Base-by-base conservation (phyloP, 1,140 invertebrate genomes). In the Thrips palmi region DNA sequence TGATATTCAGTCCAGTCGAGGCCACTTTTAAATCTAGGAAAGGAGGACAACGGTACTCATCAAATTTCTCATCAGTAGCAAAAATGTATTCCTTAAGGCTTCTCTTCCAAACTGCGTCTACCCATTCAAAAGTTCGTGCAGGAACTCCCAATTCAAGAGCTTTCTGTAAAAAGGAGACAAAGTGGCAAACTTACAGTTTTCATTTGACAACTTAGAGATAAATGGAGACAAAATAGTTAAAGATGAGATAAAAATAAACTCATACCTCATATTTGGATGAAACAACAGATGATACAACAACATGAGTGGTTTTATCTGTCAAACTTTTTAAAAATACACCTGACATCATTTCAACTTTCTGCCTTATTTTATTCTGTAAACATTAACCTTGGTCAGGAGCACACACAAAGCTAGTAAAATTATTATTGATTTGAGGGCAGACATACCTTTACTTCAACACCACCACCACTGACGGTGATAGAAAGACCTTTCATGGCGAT, bases 21-120 rank as follows among this genome's bases (percentile, higher is more conserved):
- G 77, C 84, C 7, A 89, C 69, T 40, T 70, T 62, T 8, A 88
- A 53, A 41, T 83, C 81, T 41, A 74, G 69, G 54, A 94, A 89
- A 5, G 76, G 54, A n/a, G 81, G 77, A 53, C 85, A 72, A 30
- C 62, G 68, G 45, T 71, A 74, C 45, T 63, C 62, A 24, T 71
- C 52, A 51, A 83, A 83, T 33, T 66, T 58, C 0, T 57, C 29
- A 46, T 83, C 73, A 4, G 62, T 61, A 5, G 71, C 77, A 31
- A 60, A 56, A 1, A 82, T 51, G 43, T 68, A 67, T n/a, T 67
- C 58, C 27, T 58, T 59, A 21, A 69, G 53, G 37, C 75, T 77
- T 17, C 58, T 59, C 21, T 80, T 59, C 85, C 86, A 92, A 1
- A 87, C 71, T 4, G 68, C 67, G 37, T 74, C 53, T 2, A 92